phyloP scores from a whole-genome alignment of 2,888 invertebrate species.

The Allolobophora icterica region DNA sequence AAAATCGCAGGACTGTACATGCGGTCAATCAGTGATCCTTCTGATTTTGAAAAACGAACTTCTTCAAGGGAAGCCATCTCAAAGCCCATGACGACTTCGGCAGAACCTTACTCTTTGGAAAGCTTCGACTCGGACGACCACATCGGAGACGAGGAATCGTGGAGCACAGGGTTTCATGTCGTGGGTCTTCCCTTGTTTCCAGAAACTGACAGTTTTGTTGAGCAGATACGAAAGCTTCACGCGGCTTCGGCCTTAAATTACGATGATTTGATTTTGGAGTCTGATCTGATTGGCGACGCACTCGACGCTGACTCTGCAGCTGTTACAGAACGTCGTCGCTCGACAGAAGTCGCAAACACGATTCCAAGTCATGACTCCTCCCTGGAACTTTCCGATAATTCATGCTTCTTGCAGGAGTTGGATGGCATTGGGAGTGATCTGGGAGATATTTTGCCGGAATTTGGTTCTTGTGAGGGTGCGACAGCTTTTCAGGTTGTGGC shows the following conservation, averaged over 20 bases:
- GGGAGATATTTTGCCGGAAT: not conserved
- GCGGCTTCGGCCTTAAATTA: not conserved
- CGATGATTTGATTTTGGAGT: not conserved
- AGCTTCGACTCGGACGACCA: slow-evolving; percentile 17
- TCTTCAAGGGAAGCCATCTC: not conserved
- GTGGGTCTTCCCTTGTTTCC: not conserved
- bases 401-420: not conserved
- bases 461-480: not conserved
- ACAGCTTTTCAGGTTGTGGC: slow-evolving; percentile 4
- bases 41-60: not conserved
- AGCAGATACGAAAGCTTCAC: not conserved
- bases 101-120: not conserved
- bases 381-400: not conserved
- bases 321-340: not conserved
- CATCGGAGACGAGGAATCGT: not conserved
- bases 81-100: not conserved
- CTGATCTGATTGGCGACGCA: not conserved
- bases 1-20: not conserved
- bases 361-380: not conserved
- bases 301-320: not conserved
- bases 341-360: not conserved
- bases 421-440: not conserved
- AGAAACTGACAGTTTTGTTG: not conserved
- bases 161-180: not conserved
- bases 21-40: not conserved